phyloP scores from a whole-genome alignment of 2,888 invertebrate species.

The Calliopum simillimum region DNA sequence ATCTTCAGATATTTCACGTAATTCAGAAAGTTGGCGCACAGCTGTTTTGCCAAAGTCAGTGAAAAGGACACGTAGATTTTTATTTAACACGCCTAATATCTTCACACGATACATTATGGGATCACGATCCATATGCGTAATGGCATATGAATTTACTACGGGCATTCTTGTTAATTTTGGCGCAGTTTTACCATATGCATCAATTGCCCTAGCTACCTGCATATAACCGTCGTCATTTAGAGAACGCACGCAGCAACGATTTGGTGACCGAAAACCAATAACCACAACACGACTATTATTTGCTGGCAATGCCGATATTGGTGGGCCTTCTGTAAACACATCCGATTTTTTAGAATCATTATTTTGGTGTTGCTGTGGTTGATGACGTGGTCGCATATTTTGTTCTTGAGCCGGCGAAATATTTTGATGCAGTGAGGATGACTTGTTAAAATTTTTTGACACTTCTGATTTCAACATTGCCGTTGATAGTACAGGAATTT shows the following conservation, averaged over 20 bases:
- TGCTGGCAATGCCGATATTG: conserved; percentile 36
- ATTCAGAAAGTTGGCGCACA: conserved; percentile 38
- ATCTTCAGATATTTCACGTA: conserved; percentile 43
- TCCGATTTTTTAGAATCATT: neutral
- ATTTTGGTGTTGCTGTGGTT: neutral
- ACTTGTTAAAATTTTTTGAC: neutral
- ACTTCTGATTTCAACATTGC: neutral
- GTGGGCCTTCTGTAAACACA: neutral
- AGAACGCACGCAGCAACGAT: conserved; percentile 43
- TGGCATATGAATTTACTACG: conserved; percentile 40
- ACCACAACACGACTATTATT: conserved; percentile 36
- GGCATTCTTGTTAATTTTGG: conserved; percentile 37
- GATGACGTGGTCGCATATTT: neutral
- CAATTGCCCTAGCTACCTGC: conserved; percentile 34
- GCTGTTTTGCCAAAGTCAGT: conserved; percentile 44
- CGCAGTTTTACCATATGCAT: conserved; percentile 40
- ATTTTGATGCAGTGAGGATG: neutral
- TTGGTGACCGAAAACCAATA: conserved; percentile 41
- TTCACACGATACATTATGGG: conserved; percentile 44
- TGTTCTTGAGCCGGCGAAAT: neutral
- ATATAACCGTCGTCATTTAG: conserved; percentile 37
- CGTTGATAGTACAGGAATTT: too few species aligned
- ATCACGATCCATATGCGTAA: conserved; percentile 38
- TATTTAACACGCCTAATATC: conserved; percentile 36
- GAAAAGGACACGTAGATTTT: conserved; percentile 42